These are phyloP conservation scores for Pheosia tremula DNA, from an alignment of 2,888 invertebrate species.

Conservation along the genomic window DNA sequence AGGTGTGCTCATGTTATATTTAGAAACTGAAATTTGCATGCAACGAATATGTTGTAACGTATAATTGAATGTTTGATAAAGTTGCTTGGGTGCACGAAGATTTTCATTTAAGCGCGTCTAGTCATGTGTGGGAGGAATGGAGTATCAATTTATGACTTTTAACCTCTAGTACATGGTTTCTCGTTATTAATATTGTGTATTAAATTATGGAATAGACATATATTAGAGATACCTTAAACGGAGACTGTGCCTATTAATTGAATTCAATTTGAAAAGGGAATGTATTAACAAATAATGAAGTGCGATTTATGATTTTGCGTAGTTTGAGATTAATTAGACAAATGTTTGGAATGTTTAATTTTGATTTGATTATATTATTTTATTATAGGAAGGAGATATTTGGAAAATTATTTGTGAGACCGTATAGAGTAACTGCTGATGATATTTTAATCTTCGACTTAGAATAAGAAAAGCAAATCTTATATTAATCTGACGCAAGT, in stretches of 20 bases:
- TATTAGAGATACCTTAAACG: too few species aligned
- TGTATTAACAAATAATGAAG: neutral
- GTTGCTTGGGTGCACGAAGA: neutral
- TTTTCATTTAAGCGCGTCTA: neutral
- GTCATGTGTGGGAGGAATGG: neutral
- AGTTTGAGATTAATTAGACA: neutral
- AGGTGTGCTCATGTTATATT: slow-evolving; percentile 22
- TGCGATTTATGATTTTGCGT: neutral
- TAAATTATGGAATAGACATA: neutral
- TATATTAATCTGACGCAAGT: neutral
- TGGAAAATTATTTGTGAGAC: too few species aligned
- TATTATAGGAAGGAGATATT: too few species aligned
- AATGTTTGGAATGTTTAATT: too few species aligned
- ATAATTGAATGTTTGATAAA: slow-evolving; percentile 15
- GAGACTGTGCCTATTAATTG: neutral
- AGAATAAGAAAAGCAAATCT: too few species aligned
- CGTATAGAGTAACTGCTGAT: too few species aligned
- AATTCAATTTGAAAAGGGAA: neutral
- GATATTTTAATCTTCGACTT: too few species aligned
- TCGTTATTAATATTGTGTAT: neutral
- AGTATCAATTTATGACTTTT: slow-evolving; percentile 5
- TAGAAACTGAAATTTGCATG: slow-evolving; percentile 15
- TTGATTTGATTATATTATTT: too few species aligned
- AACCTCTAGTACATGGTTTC: neutral
- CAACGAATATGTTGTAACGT: slow-evolving; percentile 16